A percentile compares a stretch with the other conserved stretches of the same genome.
Conservation (phyloP, 2,888 invertebrate genomes). For the Automeris io region DNA sequence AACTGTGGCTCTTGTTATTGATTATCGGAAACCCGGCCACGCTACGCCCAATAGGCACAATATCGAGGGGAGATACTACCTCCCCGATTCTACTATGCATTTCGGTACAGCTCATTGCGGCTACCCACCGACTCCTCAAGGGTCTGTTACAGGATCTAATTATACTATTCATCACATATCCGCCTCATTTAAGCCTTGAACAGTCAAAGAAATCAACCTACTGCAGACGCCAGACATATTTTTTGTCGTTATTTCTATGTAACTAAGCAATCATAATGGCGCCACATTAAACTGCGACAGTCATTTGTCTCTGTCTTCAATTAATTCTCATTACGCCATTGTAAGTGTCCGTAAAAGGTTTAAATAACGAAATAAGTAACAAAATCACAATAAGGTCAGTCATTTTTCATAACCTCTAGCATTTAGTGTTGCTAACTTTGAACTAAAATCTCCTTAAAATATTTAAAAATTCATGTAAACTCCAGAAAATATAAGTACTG, state of each 20-base stretch:
- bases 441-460: too few relatives aligned
- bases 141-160: too few relatives aligned
- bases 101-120: too few relatives aligned
- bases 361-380: constrained; percentile 5
- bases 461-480: too few relatives aligned
- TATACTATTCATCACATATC: neutral
- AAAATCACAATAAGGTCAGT: constrained; percentile 1
- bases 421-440: too few relatives aligned
- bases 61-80: neutral
- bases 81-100: neutral
- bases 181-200: neutral
- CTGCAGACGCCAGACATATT: too few relatives aligned
- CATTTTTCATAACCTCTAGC: neutral
- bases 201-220: too few relatives aligned
- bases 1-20: too few relatives aligned
- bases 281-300: constrained; percentile 21
- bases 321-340: constrained; percentile 48
- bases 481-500: too few relatives aligned
- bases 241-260: constrained; percentile 4
- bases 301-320: constrained; percentile 36
- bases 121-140: too few relatives aligned
- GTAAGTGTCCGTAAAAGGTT: constrained; percentile 17
- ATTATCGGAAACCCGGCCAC: too few relatives aligned
- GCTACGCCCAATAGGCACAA: too few relatives aligned
- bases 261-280: constrained; percentile 8